Evolutionary conservation across 2,113 vertebrate species (phyloP).

Genomic region (Hassar affinis): DNA sequence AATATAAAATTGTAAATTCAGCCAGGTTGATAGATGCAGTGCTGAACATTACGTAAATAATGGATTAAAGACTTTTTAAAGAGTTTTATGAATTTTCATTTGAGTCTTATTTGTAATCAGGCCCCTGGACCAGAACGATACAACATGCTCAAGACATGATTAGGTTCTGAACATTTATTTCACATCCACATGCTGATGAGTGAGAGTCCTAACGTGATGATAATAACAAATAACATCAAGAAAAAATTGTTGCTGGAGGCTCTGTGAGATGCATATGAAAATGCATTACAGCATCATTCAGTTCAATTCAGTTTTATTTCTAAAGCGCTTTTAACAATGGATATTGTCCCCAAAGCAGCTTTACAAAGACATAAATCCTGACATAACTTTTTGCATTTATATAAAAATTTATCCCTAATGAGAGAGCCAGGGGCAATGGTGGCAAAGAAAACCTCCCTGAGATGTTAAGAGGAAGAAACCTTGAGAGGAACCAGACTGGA

Average conservation of each 20-base stretch:
- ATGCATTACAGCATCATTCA: not conserved
- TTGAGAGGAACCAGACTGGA: too few species aligned
- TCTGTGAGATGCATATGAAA: not conserved
- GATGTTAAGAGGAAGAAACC: too few species aligned
- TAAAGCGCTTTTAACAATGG: too few species aligned
- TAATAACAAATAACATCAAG: not conserved
- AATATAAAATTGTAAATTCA: not conserved
- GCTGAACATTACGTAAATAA: not conserved
- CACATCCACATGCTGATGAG: not conserved
- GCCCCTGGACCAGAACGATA: not conserved
- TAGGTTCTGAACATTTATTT: not conserved
- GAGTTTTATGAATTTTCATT: not conserved
- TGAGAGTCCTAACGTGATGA: not conserved
- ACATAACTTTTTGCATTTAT: too few species aligned
- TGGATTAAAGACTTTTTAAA: not conserved
- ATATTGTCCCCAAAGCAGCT: too few species aligned
- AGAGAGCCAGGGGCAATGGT: too few species aligned
- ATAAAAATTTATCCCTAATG: too few species aligned
- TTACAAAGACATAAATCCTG: too few species aligned
- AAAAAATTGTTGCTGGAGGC: not conserved
- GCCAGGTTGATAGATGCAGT: not conserved
- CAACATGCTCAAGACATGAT: not conserved
- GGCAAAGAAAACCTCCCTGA: too few species aligned
- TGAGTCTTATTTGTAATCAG: not conserved
- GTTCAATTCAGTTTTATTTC: too few species aligned